Evolutionary conservation across 2,113 vertebrate genomes (phyloP), one percentile per base, ranked within the genome.

Genomic region (Zapornia atra): DNA sequence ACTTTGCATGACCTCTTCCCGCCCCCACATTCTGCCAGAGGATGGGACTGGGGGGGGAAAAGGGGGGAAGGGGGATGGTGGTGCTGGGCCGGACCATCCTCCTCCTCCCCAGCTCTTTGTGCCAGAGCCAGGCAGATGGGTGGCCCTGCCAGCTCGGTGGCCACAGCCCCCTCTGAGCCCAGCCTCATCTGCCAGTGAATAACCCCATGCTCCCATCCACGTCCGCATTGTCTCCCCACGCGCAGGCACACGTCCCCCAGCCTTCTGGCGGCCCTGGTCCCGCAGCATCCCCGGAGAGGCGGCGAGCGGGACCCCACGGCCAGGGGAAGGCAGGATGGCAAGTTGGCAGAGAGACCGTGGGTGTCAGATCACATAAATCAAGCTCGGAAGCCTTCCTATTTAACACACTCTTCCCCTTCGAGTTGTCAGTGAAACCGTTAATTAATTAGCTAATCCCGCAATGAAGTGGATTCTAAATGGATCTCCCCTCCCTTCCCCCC

Each of bases 361-460:
- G 96, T 98, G 98, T 98, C 97, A 98, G 97, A 98, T 95, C 96
- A 75, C 97, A 99, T 99, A 99, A 99, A 99, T 99, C 99, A 99
- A 98, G 98, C 98, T 98, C 98, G 96, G 96, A 93, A 95, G 98
- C 97, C 98, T 98, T 98, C 98, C 99, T 98, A 99, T 99, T 99
- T 99, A 99, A 99, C 99, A 99, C 99, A 98, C 99, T 99, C 99
- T 98, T 98, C 98, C 98, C 98, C 98, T 98, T 98, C 97, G 98
- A 99, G 98, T 99, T 99, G 99, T 99, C 99, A 99, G 98, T 98
- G 99, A 99, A 99, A 99, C 99, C 99, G 98, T 99, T 99, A 99
- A 99, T 99, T 99, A 99, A 99, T 99, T 99, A 99, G 99, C 99
- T 99, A 98, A 99, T 99, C 99, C 99, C 82, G 98, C 99, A 98